Evolutionary conservation across 1,140 invertebrate genomes (phyloP), one percentile per base, ranked within the genome.

Genomic region (Dysdera silvatica): DNA sequence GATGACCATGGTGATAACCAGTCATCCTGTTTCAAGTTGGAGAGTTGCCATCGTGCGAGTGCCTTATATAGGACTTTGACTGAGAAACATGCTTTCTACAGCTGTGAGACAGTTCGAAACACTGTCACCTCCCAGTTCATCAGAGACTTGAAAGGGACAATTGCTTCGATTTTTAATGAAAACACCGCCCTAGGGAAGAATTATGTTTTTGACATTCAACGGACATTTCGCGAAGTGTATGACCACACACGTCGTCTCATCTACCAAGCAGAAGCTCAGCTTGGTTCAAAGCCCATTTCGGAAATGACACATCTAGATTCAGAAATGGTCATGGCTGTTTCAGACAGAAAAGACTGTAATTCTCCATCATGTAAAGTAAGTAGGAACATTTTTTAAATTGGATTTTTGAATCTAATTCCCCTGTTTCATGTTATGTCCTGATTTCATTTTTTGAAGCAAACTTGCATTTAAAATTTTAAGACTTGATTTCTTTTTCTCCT

Each of bases 61-160:
- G 87, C 86, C 33, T 76, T 92, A 2, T 92, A 92, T 73, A 80
- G 89, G 41, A 88, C 88, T n/a, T 85, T 92, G 53, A 92, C 89
- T 0, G 90, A 92, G 75, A 89, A 89, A 71, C 89, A 92, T 73
- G 89, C 88, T 4, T 93, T 93, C 78, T 93, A 91, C 74, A 89
- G 87, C 69, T 92, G 89, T 77, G 89, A 92, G 73, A 91, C 89
- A 0, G 89, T 93, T 2, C 81, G 88, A 14, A 87, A 83, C 69
- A 87, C 88, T 56, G 89, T 93, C 26, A 90, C 88, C 4, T 84
- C 88, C 45, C 89, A 92, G 74, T 91, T 88, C 71, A 89, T 90
- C 33, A 80, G 88, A 58, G 89, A 92, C 77, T 79, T 93, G 56
- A 92, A 92, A 81, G 89, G 89, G 56, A 91, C 88, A n/a, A 87